Evolutionary conservation across 2,113 vertebrate species (phyloP).

Genomic region (Pseudonaja textilis): DNA sequence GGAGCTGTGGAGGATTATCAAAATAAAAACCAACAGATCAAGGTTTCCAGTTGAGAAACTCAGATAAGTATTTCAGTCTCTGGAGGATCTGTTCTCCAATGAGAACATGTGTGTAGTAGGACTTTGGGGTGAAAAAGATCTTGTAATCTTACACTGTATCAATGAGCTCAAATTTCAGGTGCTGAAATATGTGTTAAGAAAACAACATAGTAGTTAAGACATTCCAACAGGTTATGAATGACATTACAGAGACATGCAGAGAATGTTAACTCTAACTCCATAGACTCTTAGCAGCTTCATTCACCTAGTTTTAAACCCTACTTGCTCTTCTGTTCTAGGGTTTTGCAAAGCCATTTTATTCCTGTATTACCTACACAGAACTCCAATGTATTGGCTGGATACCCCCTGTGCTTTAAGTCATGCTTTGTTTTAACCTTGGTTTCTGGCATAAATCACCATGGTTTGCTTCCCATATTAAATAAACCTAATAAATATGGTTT

Average conservation of each 20-base stretch:
- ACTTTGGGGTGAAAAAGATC: background rate
- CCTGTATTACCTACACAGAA: background rate
- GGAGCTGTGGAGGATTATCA: constrained; percentile 30
- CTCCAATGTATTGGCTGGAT: background rate
- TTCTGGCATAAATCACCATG: background rate
- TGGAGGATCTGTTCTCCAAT: background rate
- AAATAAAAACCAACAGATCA: constrained; percentile 43
- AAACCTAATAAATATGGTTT: background rate
- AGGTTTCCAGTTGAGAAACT: constrained; percentile 25
- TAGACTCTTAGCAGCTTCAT: too few relatives aligned
- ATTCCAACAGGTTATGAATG: background rate
- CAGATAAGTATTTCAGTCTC: background rate
- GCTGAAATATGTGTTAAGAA: background rate
- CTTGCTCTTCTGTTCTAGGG: background rate
- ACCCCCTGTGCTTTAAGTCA: background rate
- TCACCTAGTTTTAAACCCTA: background rate
- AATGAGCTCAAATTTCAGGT: background rate
- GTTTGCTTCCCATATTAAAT: background rate
- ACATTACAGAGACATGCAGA: background rate
- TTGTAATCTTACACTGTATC: background rate
- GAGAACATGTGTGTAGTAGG: background rate
- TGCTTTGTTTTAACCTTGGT: background rate
- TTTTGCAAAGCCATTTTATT: background rate
- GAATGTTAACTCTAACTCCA: background rate
- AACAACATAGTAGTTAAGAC: background rate